Percentiles rank a stretch among this genome's conserved stretches.
These are phyloP conservation scores for Labroides dimidiatus DNA, from an alignment of 2,797 vertebrate genomes.

Conservation along the genomic window DNA sequence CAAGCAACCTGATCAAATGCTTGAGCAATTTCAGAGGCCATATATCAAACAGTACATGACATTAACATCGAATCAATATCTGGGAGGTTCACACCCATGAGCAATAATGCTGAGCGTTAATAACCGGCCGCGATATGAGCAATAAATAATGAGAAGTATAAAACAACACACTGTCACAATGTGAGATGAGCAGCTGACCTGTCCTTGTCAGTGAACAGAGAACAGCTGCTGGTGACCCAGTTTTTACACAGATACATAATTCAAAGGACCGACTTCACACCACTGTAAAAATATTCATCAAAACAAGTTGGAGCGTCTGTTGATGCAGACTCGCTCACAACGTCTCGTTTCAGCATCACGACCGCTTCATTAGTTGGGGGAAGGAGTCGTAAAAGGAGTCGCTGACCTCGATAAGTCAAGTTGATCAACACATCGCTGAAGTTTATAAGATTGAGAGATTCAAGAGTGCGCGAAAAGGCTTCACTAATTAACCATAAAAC, in stretches of 20 bases:
- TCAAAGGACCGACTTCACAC: conserved; percentile 55
- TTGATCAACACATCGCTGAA: conserved; percentile 55
- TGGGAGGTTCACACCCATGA: conserved; percentile 64
- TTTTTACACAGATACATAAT: conserved; percentile 71
- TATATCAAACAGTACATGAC: conserved; percentile 79
- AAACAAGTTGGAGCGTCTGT: conserved; percentile 58
- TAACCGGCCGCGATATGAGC: conserved; percentile 57
- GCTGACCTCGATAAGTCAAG: conserved; percentile 76
- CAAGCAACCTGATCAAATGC: conserved; percentile 81
- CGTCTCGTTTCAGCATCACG: conserved; percentile 32
- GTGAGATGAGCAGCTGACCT: conserved; percentile 65
- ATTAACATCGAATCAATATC: conserved; percentile 78
- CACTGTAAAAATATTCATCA: conserved; percentile 70
- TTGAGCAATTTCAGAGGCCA: conserved; percentile 77
- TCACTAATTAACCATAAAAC: conserved; percentile 48
- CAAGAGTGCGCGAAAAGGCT: conserved; percentile 55
- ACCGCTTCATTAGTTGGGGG: conserved; percentile 55
- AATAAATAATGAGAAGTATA: conserved; percentile 70
- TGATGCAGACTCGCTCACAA: conserved; percentile 34
- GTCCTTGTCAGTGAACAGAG: conserved; percentile 62
- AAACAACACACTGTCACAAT: conserved; percentile 47
- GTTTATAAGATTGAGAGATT: conserved; percentile 71
- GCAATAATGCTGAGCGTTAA: conserved; percentile 65
- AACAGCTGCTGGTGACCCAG: conserved; percentile 70
- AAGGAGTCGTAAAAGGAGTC: conserved; percentile 58